Conservation (phyloP, 2,797 vertebrate species). For the Enteromius treurensis region DNA sequence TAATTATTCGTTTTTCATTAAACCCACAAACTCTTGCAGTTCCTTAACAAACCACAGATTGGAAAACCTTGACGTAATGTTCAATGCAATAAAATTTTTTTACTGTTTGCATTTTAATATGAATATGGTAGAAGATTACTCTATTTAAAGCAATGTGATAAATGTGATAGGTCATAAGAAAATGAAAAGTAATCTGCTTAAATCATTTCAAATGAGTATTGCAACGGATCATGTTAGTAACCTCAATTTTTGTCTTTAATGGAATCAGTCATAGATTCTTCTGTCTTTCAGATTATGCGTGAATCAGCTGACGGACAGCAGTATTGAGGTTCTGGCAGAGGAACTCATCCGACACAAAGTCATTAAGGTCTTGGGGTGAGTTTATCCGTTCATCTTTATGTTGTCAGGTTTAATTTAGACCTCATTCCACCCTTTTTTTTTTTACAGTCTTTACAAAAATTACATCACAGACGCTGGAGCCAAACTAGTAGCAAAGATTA, state of each 20-base stretch:
- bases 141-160: background rate
- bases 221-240: background rate
- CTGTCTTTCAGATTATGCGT: slow-evolving; percentile 84
- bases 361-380: slow-evolving; percentile 86
- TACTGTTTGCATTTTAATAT: background rate
- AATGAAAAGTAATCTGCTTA: background rate
- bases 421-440: background rate
- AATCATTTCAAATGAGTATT: background rate
- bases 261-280: background rate
- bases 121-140: background rate
- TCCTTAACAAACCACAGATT: background rate
- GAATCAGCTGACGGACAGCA: slow-evolving; percentile 89
- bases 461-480: slow-evolving; percentile 92
- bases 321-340: slow-evolving; percentile 85
- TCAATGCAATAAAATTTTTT: background rate
- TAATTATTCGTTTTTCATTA: too few species aligned
- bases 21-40: too few species aligned
- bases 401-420: background rate
- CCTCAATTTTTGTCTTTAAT: background rate
- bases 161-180: background rate
- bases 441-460: slow-evolving; percentile 90
- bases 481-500: slow-evolving; percentile 83
- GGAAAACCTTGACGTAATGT: background rate
- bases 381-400: background rate
- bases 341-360: slow-evolving; percentile 88